These are phyloP conservation scores for Rhodeus uyekii DNA, from an alignment of 2,797 vertebrate species.

Conservation along the genomic window DNA sequence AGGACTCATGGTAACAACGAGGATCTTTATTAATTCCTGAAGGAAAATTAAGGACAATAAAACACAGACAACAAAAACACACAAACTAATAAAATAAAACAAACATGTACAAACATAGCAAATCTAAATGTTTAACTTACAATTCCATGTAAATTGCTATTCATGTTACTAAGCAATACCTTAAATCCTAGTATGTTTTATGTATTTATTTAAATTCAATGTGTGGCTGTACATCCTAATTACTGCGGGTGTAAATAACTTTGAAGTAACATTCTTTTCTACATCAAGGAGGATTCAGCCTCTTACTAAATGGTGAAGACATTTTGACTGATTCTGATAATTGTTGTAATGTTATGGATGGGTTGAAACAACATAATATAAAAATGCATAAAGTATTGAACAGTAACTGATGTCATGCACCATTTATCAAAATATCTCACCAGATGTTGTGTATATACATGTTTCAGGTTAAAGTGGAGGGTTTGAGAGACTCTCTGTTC, in stretches of 20 bases:
- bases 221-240: background rate
- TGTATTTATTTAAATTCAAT: background rate
- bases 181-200: background rate
- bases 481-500: conserved; percentile 87
- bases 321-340: background rate
- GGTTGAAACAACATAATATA: background rate
- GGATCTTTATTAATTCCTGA: background rate
- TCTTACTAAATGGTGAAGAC: background rate
- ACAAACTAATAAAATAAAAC: background rate
- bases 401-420: background rate
- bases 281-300: background rate
- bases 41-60: background rate
- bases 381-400: background rate
- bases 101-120: background rate
- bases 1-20: too few relatives aligned
- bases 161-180: background rate
- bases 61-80: too few relatives aligned
- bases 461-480: conserved; percentile 85
- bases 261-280: background rate
- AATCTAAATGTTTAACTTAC: background rate
- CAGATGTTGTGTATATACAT: conserved; percentile 13
- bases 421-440: background rate
- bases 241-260: background rate
- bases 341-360: background rate
- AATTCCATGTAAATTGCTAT: background rate